Conservation (phyloP, 2,113 vertebrate species). For the Sylvilagus bachmani region DNA sequence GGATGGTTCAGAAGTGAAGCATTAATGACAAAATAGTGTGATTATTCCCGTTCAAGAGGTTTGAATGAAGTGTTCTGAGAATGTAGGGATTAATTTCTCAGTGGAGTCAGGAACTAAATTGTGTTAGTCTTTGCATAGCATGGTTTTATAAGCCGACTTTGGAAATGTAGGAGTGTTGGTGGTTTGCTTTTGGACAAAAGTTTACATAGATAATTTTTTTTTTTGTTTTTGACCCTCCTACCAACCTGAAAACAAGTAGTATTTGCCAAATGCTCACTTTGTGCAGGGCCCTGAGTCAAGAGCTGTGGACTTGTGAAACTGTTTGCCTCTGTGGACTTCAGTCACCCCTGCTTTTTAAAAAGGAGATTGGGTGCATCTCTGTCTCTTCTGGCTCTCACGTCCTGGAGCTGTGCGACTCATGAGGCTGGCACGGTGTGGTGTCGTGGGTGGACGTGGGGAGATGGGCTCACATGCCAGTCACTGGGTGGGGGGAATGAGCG, state of each 20-base stretch:
- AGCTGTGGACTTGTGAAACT: background rate
- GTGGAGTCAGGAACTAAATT: slow-evolving; percentile 50
- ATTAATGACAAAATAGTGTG: background rate
- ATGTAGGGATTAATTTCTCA: slow-evolving; percentile 37
- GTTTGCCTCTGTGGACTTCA: background rate
- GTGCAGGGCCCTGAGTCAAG: background rate
- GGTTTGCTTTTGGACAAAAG: slow-evolving; percentile 43
- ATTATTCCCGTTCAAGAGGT: background rate
- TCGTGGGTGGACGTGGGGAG: background rate
- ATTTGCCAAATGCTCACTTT: background rate
- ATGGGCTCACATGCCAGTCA: background rate
- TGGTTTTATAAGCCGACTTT: slow-evolving; percentile 25
- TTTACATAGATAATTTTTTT: background rate
- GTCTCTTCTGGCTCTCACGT: background rate
- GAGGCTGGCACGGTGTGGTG: background rate
- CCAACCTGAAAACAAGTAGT: slow-evolving; percentile 38
- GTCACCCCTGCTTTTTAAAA: background rate
- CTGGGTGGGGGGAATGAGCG: background rate
- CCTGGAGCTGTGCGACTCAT: background rate
- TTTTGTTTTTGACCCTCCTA: background rate
- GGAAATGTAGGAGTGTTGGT: slow-evolving; percentile 15
- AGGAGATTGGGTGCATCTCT: background rate
- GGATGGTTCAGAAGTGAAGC: slow-evolving; percentile 25
- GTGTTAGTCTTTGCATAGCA: background rate
- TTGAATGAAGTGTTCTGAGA: slow-evolving; percentile 45